A percentile compares a stretch with the other conserved stretches of the same genome.
These are phyloP conservation scores for Barnardius zonarius DNA, from an alignment of 2,113 vertebrate species.

Conservation along the genomic window DNA sequence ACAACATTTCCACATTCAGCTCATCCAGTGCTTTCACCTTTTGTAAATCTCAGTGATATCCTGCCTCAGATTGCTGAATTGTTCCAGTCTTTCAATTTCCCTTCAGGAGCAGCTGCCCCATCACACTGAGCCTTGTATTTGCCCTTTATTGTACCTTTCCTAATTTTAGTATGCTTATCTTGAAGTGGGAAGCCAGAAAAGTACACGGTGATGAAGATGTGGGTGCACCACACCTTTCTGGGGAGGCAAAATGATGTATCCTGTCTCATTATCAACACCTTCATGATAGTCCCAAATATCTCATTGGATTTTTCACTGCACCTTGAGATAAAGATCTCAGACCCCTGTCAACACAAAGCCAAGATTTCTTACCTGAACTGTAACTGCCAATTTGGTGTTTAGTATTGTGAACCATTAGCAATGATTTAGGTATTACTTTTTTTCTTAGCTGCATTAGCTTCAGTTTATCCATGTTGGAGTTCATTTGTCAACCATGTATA, in stretches of 20 bases:
- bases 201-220: not conserved
- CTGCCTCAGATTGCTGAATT: not conserved
- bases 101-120: not conserved
- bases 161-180: not conserved
- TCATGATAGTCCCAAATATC: not conserved
- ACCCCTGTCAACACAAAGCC: accelerated
- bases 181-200: not conserved
- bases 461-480: accelerated
- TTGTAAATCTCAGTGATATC: not conserved
- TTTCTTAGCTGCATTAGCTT: not conserved
- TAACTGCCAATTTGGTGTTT: not conserved
- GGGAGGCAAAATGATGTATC: not conserved
- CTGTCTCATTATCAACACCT: not conserved
- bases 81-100: not conserved
- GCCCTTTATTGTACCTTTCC: not conserved
- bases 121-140: not conserved
- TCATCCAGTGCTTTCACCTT: not conserved
- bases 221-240: not conserved
- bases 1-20: not conserved
- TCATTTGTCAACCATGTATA: not conserved
- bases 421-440: not conserved
- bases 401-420: not conserved
- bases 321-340: not conserved
- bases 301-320: not conserved
- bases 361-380: not conserved